These are phyloP conservation scores for Gavia stellata DNA, from an alignment of 2,113 vertebrate species.

Conservation along the genomic window DNA sequence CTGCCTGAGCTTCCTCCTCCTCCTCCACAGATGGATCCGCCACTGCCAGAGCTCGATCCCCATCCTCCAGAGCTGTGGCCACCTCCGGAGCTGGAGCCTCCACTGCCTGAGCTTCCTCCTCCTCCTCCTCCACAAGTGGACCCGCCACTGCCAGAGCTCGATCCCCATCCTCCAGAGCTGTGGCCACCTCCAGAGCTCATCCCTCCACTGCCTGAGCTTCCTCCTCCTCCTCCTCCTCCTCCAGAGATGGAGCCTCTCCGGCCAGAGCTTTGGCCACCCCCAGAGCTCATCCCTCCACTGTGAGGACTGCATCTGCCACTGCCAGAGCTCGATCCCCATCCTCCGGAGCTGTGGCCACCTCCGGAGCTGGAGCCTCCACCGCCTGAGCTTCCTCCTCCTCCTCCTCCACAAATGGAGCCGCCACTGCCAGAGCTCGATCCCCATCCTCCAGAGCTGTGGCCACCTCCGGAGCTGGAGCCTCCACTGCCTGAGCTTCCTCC, in stretches of 20 bases:
- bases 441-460: not conserved
- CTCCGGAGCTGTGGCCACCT: not conserved
- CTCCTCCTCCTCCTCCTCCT: no score
- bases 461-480: not conserved
- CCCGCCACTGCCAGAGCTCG: no score
- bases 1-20: not conserved
- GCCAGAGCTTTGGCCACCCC: no score
- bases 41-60: not conserved
- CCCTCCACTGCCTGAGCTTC: no score
- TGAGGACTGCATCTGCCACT: not conserved
- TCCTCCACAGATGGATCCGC: not conserved
- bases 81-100: not conserved
- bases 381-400: not conserved
- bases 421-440: not conserved
- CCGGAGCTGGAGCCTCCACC: not conserved
- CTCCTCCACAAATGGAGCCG: not conserved
- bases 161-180: no score
- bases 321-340: not conserved
- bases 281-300: no score
- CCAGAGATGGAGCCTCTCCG: no score
- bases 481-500: no score
- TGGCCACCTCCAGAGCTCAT: no score
- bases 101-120: no score
- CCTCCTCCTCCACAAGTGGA: no score
- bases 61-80: not conserved